Evolutionary conservation across 2,797 vertebrate genomes (phyloP).

Genomic region (Botia almorhae): DNA sequence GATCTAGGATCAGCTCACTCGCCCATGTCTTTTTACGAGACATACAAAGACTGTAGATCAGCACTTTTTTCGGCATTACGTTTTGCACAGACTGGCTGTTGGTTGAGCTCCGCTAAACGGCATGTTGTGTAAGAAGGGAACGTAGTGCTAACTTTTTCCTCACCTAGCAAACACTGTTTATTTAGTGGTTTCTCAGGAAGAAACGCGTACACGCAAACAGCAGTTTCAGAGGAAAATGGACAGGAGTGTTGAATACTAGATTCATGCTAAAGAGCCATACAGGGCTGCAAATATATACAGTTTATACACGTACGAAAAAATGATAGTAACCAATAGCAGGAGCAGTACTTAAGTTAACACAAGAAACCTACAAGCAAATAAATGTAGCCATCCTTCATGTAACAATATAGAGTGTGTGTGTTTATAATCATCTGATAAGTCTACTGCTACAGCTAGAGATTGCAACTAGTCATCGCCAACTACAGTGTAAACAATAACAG

Average conservation of each 20-base stretch:
- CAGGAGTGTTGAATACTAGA: slow-evolving; percentile 65
- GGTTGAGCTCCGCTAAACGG: not conserved
- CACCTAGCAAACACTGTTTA: slow-evolving; percentile 56
- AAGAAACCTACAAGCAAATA: slow-evolving; percentile 56
- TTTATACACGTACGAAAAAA: slow-evolving; percentile 75
- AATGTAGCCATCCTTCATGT: slow-evolving; percentile 47
- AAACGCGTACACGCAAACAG: slow-evolving; percentile 59
- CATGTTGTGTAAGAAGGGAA: not conserved
- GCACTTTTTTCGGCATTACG: not conserved
- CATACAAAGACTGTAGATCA: not conserved
- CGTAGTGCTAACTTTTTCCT: slow-evolving; percentile 25
- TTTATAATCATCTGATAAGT: slow-evolving; percentile 15
- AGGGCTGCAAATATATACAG: slow-evolving; percentile 80
- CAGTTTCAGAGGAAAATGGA: slow-evolving; percentile 60
- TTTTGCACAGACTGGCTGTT: not conserved
- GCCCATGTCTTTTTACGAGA: not conserved
- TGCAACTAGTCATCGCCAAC: slow-evolving; percentile 19
- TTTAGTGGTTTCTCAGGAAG: slow-evolving; percentile 59
- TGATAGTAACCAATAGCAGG: slow-evolving; percentile 65
- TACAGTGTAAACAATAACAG: slow-evolving; percentile 27
- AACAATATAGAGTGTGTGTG: slow-evolving; percentile 52
- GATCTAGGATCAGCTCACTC: not conserved
- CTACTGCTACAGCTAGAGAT: slow-evolving; percentile 24
- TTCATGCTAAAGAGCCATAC: slow-evolving; percentile 78
- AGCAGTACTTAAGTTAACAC: slow-evolving; percentile 64